A percentile compares a stretch with the other conserved stretches of the same genome.
phyloP scores from a whole-genome alignment of 2,888 invertebrate genomes.

The Empis stercorea region DNA sequence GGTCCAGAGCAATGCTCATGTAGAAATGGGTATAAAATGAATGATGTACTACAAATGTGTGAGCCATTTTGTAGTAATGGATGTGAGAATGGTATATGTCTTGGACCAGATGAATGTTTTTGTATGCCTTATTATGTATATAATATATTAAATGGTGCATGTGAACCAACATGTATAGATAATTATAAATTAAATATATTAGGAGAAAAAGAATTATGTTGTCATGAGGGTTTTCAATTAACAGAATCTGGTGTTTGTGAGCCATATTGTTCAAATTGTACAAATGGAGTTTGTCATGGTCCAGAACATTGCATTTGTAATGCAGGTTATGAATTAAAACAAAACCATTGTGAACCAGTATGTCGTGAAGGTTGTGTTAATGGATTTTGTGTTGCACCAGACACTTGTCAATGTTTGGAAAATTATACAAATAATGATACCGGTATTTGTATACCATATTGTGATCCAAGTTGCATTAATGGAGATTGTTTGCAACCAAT shows the following conservation, averaged over 20 bases:
- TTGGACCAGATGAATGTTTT: conserved; percentile 32
- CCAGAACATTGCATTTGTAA: conserved; percentile 27
- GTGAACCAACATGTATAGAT: conserved; percentile 15
- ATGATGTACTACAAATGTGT: conserved; percentile 20
- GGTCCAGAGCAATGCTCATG: conserved; percentile 49
- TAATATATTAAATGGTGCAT: conserved; percentile 18
- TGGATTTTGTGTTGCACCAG: conserved; percentile 17
- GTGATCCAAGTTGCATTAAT: conserved; percentile 9
- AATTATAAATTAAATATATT: too few species aligned
- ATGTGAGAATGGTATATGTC: conserved; percentile 33
- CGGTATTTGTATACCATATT: conserved; percentile 42
- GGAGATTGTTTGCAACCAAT: conserved; percentile 29
- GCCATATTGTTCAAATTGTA: conserved; percentile 38
- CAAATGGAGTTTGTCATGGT: conserved; percentile 24
- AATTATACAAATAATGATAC: conserved; percentile 33
- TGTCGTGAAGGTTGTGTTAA: conserved; percentile 12
- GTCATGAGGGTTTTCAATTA: conserved; percentile 7
- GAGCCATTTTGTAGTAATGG: conserved; percentile 30
- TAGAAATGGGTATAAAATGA: conserved; percentile 39
- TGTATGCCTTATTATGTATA: conserved; percentile 24
- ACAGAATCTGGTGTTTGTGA: conserved; percentile 32
- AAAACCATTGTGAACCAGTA: conserved; percentile 7
- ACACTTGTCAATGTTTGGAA: conserved; percentile 16
- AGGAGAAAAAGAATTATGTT: background rate
- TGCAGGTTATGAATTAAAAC: conserved; percentile 17